These are phyloP conservation scores for Ostrea denselamellosa DNA, from an alignment of 1,140 invertebrate species.

Conservation along the genomic window DNA sequence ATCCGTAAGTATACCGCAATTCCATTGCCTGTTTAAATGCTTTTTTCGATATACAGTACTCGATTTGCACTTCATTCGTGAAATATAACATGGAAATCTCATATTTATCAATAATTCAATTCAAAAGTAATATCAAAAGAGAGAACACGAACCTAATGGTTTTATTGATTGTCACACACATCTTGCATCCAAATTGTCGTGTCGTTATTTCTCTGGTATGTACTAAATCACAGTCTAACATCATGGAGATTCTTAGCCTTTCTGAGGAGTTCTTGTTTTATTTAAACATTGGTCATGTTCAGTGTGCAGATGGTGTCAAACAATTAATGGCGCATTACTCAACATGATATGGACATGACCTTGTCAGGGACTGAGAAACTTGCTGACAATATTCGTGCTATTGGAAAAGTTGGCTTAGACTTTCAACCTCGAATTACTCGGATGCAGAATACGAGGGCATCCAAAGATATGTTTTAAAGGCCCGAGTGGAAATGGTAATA, in stretches of 20 bases:
- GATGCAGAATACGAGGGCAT: conserved; percentile 68
- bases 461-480: conserved; percentile 71
- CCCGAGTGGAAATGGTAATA: conserved; percentile 70
- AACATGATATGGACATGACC: conserved; percentile 61
- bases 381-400: conserved; percentile 58
- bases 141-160: neutral
- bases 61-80: no score
- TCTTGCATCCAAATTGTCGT: conserved; percentile 52
- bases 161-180: conserved; percentile 62
- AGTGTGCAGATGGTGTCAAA: conserved; percentile 52
- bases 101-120: no score
- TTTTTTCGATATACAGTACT: no score
- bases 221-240: conserved; percentile 48
- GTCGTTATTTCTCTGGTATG: conserved; percentile 55
- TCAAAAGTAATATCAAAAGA: neutral
- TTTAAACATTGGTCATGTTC: conserved; percentile 76
- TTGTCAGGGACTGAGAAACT: conserved; percentile 63
- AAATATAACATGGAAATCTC: no score
- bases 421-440: conserved; percentile 73
- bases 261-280: conserved; percentile 59
- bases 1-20: no score
- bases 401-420: conserved; percentile 75
- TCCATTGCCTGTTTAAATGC: no score
- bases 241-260: conserved; percentile 53
- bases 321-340: conserved; percentile 20